A percentile compares a stretch with the other conserved stretches of the same genome.
Evolutionary conservation across 2,888 invertebrate genomes (phyloP).

Genomic region (Pseudococcus longispinus): DNA sequence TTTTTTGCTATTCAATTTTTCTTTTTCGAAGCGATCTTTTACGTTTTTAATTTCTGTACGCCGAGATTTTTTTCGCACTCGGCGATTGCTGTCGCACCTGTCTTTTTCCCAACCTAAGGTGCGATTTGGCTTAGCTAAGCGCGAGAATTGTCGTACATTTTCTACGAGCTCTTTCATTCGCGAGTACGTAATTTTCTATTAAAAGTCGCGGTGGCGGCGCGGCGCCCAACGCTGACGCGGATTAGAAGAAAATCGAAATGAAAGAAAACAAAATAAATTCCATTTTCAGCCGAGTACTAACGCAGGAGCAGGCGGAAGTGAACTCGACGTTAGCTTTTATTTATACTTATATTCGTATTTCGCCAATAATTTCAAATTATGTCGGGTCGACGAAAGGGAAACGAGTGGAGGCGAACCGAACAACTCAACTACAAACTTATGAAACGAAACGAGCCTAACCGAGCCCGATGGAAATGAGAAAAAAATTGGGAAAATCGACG

Average conservation of each 20-base stretch:
- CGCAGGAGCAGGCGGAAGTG: neutral
- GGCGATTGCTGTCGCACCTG: no score
- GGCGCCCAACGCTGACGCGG: no score
- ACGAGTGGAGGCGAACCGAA: neutral
- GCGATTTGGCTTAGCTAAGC: no score
- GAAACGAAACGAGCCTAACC: neutral
- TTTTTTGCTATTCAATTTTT: no score
- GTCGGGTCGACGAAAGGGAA: neutral
- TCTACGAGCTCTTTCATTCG: neutral
- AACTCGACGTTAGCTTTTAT: slow-evolving; percentile 1
- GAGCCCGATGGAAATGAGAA: neutral
- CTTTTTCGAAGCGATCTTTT: no score
- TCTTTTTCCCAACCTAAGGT: no score
- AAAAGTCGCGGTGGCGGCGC: neutral
- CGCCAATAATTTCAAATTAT: slow-evolving; percentile 1
- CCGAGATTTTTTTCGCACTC: no score
- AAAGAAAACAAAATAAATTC: neutral
- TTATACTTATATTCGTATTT: neutral
- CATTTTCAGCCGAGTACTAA: neutral
- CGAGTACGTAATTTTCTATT: neutral
- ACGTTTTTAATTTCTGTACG: no score
- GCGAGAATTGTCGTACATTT: neutral
- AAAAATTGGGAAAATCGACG: neutral
- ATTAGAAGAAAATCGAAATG: neutral
- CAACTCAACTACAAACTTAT: neutral